Percentiles rank a stretch among this genome's conserved stretches.
phyloP scores from a whole-genome alignment of 1,140 invertebrate genomes.

The Caenorhabditis tropicalis region DNA sequence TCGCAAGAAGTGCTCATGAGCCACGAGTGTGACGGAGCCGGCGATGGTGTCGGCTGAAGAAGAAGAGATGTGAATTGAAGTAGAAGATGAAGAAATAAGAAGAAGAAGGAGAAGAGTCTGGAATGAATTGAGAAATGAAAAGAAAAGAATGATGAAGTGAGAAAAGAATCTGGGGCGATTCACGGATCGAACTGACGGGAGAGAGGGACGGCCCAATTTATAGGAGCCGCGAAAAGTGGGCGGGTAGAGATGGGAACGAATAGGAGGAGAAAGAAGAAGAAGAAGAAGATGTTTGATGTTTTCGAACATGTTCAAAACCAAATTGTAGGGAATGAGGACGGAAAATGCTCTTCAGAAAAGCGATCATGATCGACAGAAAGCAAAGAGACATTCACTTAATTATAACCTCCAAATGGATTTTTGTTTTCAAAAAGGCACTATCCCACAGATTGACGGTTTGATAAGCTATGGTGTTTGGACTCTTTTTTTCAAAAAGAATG shows the following conservation, averaged over 20 bases:
- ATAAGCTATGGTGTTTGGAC: background rate
- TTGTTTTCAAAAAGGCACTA: background rate
- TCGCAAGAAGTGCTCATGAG: constrained; percentile 19
- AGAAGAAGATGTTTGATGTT: constrained; percentile 35
- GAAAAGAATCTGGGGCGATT: background rate
- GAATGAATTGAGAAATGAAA: background rate
- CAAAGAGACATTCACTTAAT: background rate
- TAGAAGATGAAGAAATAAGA: background rate
- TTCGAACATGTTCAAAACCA: constrained; percentile 33
- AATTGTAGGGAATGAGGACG: background rate
- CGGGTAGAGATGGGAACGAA: constrained; percentile 11
- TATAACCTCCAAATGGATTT: constrained; percentile 17
- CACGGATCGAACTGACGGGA: background rate
- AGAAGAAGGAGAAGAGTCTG: no score
- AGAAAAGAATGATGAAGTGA: background rate
- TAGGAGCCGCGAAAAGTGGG: constrained; percentile 22
- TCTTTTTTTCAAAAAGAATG: background rate
- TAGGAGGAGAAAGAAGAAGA: constrained; percentile 2
- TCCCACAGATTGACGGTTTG: background rate
- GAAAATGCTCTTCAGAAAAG: background rate
- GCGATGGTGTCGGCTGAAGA: background rate
- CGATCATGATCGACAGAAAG: background rate
- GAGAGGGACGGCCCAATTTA: background rate
- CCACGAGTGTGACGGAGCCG: background rate
- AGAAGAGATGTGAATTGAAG: background rate